These are phyloP conservation scores for Tromatobia lineatoria DNA, from an alignment of 2,888 invertebrate species.

Conservation along the genomic window DNA sequence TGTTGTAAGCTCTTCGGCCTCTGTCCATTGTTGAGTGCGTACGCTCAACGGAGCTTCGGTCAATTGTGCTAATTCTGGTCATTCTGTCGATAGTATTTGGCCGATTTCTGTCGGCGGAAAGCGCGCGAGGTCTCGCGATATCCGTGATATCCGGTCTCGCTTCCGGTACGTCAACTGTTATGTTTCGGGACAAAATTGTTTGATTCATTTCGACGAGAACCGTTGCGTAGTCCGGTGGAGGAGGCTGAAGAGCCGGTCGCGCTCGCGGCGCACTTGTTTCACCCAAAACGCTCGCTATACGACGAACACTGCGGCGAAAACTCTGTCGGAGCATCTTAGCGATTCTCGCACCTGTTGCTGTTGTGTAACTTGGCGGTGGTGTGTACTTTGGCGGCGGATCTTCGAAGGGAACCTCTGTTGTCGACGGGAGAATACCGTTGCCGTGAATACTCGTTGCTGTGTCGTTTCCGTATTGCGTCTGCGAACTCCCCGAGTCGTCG, in stretches of 20 bases:
- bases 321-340: conserved; percentile 92
- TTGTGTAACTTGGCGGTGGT: conserved; percentile 96
- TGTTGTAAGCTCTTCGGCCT: conserved; percentile 66
- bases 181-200: conserved; percentile 72
- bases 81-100: conserved; percentile 79
- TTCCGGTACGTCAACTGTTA: conserved; percentile 72
- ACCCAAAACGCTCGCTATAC: conserved; percentile 87
- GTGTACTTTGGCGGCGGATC: conserved; percentile 97
- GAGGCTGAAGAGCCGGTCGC: conserved; percentile 83
- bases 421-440: conserved; percentile 79
- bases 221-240: conserved; percentile 89
- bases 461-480: conserved; percentile 76
- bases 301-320: conserved; percentile 92
- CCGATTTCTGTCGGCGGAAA: conserved; percentile 72
- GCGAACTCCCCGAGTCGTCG: conserved; percentile 83
- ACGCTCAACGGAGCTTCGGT: conserved; percentile 73
- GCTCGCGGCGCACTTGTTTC: conserved; percentile 84
- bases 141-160: conserved; percentile 73
- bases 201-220: conserved; percentile 89
- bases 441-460: conserved; percentile 78
- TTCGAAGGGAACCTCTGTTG: conserved; percentile 85
- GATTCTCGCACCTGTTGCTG: conserved; percentile 94
- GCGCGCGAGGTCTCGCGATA: conserved; percentile 40
- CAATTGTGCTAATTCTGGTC: conserved; percentile 76
- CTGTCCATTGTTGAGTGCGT: conserved; percentile 79